Conservation (phyloP, 2,888 invertebrate species). For the Tanypteryx hageni region DNA sequence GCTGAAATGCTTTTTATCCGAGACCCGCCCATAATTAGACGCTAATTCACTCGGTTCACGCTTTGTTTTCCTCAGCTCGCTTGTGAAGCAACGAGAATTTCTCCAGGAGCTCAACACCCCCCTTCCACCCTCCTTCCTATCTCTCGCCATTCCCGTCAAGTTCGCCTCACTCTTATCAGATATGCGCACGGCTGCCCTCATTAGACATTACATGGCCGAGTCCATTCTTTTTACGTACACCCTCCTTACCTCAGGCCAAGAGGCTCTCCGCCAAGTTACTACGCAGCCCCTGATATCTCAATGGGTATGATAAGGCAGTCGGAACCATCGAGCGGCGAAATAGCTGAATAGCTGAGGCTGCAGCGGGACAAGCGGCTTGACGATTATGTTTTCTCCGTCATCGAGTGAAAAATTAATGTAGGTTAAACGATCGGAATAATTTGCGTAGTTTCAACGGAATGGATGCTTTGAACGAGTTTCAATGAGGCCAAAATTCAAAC, state of each 20-base stretch:
- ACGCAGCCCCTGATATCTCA: conserved; percentile 12
- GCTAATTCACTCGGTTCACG: conserved; percentile 24
- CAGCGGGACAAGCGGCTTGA: not conserved
- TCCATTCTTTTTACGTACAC: not conserved
- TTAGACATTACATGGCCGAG: conserved; percentile 18
- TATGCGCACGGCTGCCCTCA: conserved; percentile 35
- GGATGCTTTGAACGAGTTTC: not conserved
- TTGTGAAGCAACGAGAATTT: conserved; percentile 25
- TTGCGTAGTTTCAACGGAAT: too few relatives aligned
- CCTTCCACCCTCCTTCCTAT: not conserved
- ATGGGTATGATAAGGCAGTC: conserved; percentile 5
- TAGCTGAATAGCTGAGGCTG: not conserved
- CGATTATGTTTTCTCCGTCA: not conserved
- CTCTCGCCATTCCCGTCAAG: conserved; percentile 1
- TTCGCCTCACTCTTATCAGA: not conserved
- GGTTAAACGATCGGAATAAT: too few relatives aligned
- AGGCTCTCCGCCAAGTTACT: conserved; percentile 1
- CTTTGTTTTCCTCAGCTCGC: conserved; percentile 13
- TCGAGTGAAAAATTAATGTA: not conserved
- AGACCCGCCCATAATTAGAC: conserved; percentile 3
- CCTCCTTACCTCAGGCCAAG: not conserved
- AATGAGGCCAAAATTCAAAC: not conserved
- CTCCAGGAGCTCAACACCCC: not conserved
- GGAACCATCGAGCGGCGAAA: not conserved
- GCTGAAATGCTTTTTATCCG: conserved; percentile 1